A percentile compares a stretch with the other conserved stretches of the same genome.
Conservation (phyloP, 2,113 vertebrate species). For the Leptodactylus fuscus region DNA sequence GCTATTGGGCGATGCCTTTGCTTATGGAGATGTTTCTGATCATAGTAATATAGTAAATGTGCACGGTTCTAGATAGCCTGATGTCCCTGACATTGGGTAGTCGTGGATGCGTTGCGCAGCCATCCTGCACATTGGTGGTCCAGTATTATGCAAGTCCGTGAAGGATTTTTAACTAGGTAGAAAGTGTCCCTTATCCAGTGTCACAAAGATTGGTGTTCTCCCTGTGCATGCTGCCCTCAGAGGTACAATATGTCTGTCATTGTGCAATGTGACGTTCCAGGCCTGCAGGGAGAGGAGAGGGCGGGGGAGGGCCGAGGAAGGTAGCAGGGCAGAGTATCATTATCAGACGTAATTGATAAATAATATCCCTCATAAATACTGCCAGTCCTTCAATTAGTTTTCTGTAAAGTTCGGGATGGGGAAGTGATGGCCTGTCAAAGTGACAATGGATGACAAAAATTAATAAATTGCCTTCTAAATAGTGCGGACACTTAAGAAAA, state of each 20-base stretch:
- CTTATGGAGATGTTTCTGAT: too few relatives aligned
- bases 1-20: not conserved
- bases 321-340: constrained; percentile 68
- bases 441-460: constrained; percentile 86
- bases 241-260: constrained; percentile 52
- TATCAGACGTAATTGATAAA: constrained; percentile 84
- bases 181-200: constrained; percentile 22
- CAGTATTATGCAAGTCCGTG: not conserved
- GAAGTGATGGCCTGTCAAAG: constrained; percentile 92
- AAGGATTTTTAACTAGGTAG: constrained; percentile 15
- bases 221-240: constrained; percentile 28
- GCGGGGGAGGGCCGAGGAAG: constrained; percentile 56
- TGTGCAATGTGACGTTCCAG: constrained; percentile 47
- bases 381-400: constrained; percentile 93
- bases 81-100: not conserved
- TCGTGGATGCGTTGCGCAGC: not conserved
- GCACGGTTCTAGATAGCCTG: not conserved
- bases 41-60: too few relatives aligned
- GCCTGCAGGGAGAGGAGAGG: constrained; percentile 43
- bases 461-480: constrained; percentile 87
- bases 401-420: constrained; percentile 77
- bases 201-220: constrained; percentile 45
- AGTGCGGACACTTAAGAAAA: constrained; percentile 87
- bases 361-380: constrained; percentile 90
- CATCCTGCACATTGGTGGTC: not conserved